Evolutionary conservation across 2,888 invertebrate genomes (phyloP).

Genomic region (Perdita meconis): DNA sequence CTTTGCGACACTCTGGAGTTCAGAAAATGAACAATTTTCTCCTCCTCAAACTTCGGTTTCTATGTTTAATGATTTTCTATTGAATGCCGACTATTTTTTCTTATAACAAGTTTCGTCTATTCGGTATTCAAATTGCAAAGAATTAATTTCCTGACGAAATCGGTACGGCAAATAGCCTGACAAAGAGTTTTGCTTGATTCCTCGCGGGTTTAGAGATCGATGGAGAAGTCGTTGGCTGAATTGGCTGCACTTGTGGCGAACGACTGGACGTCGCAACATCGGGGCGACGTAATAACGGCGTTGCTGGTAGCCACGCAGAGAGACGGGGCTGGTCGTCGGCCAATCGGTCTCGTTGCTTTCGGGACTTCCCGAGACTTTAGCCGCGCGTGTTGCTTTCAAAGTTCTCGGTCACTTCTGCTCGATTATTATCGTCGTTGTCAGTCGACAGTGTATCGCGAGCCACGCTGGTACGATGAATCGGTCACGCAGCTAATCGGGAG

Average conservation of each 20-base stretch:
- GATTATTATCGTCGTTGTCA: slow-evolving; percentile 31
- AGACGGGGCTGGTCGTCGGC: slow-evolving; percentile 48
- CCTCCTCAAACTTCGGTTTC: too few relatives aligned
- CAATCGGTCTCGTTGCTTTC: slow-evolving; percentile 51
- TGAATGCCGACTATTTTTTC: too few relatives aligned
- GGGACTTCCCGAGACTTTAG: slow-evolving; percentile 65
- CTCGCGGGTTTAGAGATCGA: background rate
- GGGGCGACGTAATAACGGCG: slow-evolving; percentile 46
- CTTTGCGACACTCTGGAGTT: too few relatives aligned
- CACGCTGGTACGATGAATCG: background rate
- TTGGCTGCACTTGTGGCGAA: slow-evolving; percentile 25
- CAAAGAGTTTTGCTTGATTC: background rate
- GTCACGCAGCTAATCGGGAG: too few relatives aligned
- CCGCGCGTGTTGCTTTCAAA: slow-evolving; percentile 13
- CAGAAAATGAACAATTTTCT: too few relatives aligned
- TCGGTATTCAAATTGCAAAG: too few relatives aligned
- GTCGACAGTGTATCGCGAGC: background rate
- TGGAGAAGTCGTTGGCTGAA: background rate
- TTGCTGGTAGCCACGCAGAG: background rate
- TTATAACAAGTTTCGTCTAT: too few relatives aligned
- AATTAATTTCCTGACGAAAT: background rate
- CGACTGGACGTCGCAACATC: slow-evolving; percentile 31
- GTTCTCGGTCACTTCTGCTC: slow-evolving; percentile 38
- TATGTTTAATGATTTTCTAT: too few relatives aligned
- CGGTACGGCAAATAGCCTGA: background rate